Conservation (phyloP, 2,113 vertebrate species). For the Pseudorectes ferrugineus region DNA sequence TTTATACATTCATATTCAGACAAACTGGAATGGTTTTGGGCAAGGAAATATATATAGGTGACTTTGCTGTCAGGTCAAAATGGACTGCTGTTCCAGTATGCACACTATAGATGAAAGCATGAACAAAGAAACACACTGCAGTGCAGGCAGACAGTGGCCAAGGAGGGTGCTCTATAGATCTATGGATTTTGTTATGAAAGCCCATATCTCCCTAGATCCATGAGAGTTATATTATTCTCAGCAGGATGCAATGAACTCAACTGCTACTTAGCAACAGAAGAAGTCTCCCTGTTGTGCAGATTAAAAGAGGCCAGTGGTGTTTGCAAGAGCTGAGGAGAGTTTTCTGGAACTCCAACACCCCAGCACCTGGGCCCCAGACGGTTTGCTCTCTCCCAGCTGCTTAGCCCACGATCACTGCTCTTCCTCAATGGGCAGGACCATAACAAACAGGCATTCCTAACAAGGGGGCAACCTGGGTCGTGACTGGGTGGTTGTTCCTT, state of each 20-base stretch:
- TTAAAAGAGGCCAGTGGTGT: neutral
- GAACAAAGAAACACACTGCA: neutral
- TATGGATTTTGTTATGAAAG: neutral
- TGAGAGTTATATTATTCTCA: neutral
- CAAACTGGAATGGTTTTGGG: neutral
- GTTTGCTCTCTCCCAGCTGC: neutral
- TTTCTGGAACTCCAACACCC: neutral
- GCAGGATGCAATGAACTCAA: neutral
- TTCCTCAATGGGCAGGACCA: neutral
- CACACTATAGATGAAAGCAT: neutral
- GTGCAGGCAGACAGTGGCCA: neutral
- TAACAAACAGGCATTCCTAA: neutral
- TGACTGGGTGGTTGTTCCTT: neutral
- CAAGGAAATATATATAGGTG: neutral
- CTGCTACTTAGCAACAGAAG: neutral
- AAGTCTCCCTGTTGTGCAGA: neutral
- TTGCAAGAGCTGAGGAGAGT: neutral
- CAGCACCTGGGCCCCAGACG: neutral
- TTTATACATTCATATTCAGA: neutral
- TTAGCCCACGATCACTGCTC: neutral
- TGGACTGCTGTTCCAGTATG: neutral
- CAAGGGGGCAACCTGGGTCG: neutral
- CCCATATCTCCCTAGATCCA: neutral
- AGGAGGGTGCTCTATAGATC: neutral
- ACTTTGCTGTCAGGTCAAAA: neutral